Evolutionary conservation across 1,140 invertebrate genomes (phyloP).

Genomic region (Metopolophium dirhodum): DNA sequence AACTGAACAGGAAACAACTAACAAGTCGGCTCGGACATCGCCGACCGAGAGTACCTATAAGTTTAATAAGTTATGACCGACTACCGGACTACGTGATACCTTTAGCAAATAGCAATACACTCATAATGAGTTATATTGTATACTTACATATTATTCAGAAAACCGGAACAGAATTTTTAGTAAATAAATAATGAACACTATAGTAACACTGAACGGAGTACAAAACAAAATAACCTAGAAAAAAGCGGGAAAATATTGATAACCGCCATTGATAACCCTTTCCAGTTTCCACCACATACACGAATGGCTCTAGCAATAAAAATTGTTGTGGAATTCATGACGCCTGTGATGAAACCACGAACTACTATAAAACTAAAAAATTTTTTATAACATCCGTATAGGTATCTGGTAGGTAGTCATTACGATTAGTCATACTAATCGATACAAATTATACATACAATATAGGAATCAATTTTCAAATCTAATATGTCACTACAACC

Average conservation of each 20-base stretch:
- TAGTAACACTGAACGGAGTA: neutral
- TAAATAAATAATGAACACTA: neutral
- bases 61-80: neutral
- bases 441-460: too few species aligned
- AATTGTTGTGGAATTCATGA: too few species aligned
- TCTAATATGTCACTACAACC: too few species aligned
- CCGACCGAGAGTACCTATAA: neutral
- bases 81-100: neutral
- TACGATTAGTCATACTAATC: too few species aligned
- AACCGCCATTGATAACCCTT: neutral
- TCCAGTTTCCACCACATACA: too few species aligned
- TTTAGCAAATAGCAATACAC: neutral
- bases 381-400: too few species aligned
- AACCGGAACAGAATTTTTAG: neutral
- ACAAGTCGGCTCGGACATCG: neutral
- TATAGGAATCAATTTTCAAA: too few species aligned
- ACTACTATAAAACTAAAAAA: too few species aligned
- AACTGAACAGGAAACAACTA: neutral
- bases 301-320: too few species aligned
- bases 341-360: too few species aligned
- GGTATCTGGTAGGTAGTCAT: too few species aligned
- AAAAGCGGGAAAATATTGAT: conserved; percentile 48
- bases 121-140: too few species aligned
- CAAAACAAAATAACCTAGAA: conserved; percentile 25
- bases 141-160: neutral